Conservation (phyloP, 2,888 invertebrate species). For the Amorpha juglandis region DNA sequence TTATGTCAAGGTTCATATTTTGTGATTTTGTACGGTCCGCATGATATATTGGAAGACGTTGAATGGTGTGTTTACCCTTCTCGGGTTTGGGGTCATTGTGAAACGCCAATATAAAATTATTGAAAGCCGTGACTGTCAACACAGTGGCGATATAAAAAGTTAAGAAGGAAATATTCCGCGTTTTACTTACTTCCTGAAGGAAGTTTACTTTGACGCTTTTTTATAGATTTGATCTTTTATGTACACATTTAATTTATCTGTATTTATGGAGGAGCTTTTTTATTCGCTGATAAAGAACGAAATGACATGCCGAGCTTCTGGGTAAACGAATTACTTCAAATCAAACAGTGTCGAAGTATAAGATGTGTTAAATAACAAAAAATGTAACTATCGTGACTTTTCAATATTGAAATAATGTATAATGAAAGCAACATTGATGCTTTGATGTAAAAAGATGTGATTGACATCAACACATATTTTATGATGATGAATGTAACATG, state of each 20-base stretch:
- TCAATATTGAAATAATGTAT: background rate
- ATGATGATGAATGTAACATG: too few relatives aligned
- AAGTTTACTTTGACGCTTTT: slow-evolving; percentile 66
- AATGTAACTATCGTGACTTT: background rate
- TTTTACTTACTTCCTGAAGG: slow-evolving; percentile 61
- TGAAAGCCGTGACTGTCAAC: slow-evolving; percentile 74
- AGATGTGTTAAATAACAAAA: background rate
- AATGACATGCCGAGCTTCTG: slow-evolving; percentile 18
- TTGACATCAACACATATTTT: too few relatives aligned
- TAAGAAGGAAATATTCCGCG: slow-evolving; percentile 76
- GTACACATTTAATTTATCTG: slow-evolving; percentile 38
- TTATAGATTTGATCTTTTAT: slow-evolving; percentile 38
- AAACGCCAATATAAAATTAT: slow-evolving; percentile 61
- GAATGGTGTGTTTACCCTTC: slow-evolving; percentile 77
- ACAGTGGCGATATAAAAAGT: slow-evolving; percentile 64
- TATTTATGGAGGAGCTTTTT: slow-evolving; percentile 42
- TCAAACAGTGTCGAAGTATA: background rate
- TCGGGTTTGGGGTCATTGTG: slow-evolving; percentile 71
- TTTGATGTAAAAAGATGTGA: too few relatives aligned
- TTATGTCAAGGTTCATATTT: slow-evolving; percentile 78
- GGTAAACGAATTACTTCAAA: slow-evolving; percentile 2
- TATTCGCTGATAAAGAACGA: slow-evolving; percentile 20
- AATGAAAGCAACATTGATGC: too few relatives aligned
- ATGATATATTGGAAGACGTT: slow-evolving; percentile 65
- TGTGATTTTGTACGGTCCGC: slow-evolving; percentile 75